Evolutionary conservation across 2,888 invertebrate species (phyloP), one percentile per base, ranked within the genome.

Genomic region (Ormyrus nitidulus): DNA sequence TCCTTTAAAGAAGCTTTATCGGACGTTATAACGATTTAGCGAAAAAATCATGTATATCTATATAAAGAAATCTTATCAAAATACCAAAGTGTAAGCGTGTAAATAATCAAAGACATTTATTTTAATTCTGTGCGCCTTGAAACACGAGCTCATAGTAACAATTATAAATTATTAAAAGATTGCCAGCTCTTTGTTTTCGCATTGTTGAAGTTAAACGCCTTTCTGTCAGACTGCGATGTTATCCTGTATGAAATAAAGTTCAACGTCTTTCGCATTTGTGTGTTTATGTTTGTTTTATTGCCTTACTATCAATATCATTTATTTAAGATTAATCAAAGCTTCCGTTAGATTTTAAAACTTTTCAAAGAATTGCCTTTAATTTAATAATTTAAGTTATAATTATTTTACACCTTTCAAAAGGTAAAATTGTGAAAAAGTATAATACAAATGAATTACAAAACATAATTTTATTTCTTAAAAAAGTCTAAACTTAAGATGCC

Each of bases 221-320:
- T 83, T 84, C 80, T 82, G 85, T 84, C 82, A 83, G 82, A 82
- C 84, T 84, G 84, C 85, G 84, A 86, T 83, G 85, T 85, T 87
- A 84, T 84, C 84, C 85, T 84, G 85, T 87, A 86, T 86, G 84
- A 83, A 88, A 88, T 88, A 88, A 87, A 88, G 84, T 85, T 86
- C 82, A 84, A 83, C 86, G 86, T 86, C 85, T 87, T 88, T 87
- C 85, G 83, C 85, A 86, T 59, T 11, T 54, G 44, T 49, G 6
- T 56, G 0, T 76, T 76, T 61, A 54, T 71, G 19, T 46, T 19
- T 49, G 13, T 46, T 11, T 9, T 11, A 4, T 48, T 1, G 11
- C 49, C 19, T n/a, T 34, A 34, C 9, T 51, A 19, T 59, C 72
- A 72, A 64, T 54, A 10, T 70, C 3, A 1, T 53, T 10, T 11